Evolutionary conservation across 2,888 invertebrate genomes (phyloP), one percentile per base, ranked within the genome.

Genomic region (Acanthoscelides obtectus): DNA sequence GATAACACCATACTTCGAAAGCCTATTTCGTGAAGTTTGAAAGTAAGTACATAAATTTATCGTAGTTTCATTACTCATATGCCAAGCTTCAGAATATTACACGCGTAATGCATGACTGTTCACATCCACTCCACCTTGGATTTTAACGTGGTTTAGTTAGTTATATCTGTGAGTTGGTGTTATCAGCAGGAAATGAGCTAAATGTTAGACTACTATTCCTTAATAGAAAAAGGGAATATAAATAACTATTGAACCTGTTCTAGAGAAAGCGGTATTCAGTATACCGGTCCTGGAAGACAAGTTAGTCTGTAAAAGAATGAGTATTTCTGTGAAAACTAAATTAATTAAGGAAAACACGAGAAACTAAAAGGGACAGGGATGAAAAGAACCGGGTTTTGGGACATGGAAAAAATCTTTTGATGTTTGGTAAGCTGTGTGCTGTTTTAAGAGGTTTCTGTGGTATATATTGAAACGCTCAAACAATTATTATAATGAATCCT

Each of bases 221-320:
- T 45, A 12, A 3, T 45, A 45, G 45, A 6, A 12, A 17, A 66
- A 70, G 17, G 22, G 66, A 45, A 45, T 45, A 45, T 45, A 45
- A 45, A 45, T 12, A 1, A 66, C 71, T 71, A 6, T 45, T 45
- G 45, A 45, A 45, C 73, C 73, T 73, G n/a, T 72, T 71, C 69
- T 72, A 67, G 75, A 74, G 70, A 75, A 77, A 74, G 76, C 74
- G 74, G 75, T 75, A 77, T 79, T 80, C 68, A 70, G 72, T 67
- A 77, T 76, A 78, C 77, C 80, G 71, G 77, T 76, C 78, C 77
- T 75, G 69, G 78, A 74, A 70, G 77, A 75, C 66, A 77, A 76
- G 74, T 80, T 79, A 68, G 77, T 79, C 80, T 80, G 80, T 74
- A 80, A 80, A 78, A 79, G 71, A 77, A 75, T 70, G 64, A 68